A percentile compares a stretch with the other conserved stretches of the same genome.
Conservation (phyloP, 2,113 vertebrate genomes). For the Sorex araneus region DNA sequence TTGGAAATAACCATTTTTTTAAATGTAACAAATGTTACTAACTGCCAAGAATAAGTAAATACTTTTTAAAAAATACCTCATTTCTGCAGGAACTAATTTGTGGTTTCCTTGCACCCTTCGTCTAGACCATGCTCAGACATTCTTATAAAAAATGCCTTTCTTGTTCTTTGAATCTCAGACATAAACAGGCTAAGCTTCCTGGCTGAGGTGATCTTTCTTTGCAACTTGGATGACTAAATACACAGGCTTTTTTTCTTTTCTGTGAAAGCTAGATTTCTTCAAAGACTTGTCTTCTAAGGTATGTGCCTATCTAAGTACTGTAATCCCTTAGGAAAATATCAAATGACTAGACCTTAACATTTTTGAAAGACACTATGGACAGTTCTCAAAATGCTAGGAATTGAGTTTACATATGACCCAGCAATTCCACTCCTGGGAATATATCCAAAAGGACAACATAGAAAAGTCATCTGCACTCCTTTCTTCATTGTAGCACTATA, state of each 20-base stretch:
- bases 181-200: neutral
- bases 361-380: too few relatives aligned
- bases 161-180: neutral
- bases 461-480: too few relatives aligned
- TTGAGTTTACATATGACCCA: too few relatives aligned
- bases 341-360: neutral
- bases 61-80: neutral
- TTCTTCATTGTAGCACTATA: too few relatives aligned
- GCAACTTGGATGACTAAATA: neutral
- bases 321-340: neutral
- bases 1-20: constrained; percentile 24
- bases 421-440: too few relatives aligned
- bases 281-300: neutral
- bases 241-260: neutral
- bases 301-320: neutral
- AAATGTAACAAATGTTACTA: constrained; percentile 4
- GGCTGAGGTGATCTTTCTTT: neutral
- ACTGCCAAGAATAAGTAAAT: neutral
- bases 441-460: too few relatives aligned
- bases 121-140: neutral
- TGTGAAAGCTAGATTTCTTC: neutral
- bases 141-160: neutral
- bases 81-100: neutral
- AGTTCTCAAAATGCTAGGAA: too few relatives aligned
- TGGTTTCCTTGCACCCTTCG: neutral